A percentile compares a stretch with the other conserved stretches of the same genome.
phyloP scores from a whole-genome alignment of 2,797 vertebrate genomes.

The Trematocara caparti region DNA sequence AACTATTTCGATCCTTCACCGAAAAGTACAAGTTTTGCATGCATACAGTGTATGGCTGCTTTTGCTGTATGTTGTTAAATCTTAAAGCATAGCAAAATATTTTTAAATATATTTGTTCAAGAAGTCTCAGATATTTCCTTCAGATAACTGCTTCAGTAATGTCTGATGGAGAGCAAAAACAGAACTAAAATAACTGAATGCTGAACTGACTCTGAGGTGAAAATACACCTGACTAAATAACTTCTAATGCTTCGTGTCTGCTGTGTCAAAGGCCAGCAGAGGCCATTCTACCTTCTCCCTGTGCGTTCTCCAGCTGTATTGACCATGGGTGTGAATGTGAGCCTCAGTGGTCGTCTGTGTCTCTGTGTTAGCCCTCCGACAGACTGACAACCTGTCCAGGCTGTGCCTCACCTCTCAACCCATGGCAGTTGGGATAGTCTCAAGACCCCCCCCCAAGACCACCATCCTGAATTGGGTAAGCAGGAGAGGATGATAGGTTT shows the following conservation, averaged over 20 bases:
- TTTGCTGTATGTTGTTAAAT: not conserved
- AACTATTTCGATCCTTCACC: not conserved
- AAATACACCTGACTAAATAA: not conserved
- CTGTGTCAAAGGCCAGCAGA: not conserved
- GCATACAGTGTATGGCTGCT: not conserved
- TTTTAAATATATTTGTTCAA: not conserved
- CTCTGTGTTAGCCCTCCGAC: not conserved
- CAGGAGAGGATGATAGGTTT: not conserved
- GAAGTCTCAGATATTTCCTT: not conserved
- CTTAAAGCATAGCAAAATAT: not conserved
- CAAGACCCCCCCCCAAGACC: not conserved
- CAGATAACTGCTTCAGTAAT: not conserved
- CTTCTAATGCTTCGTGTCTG: not conserved
- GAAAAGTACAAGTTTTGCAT: not conserved
- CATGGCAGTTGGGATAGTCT: not conserved
- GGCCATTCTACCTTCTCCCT: not conserved
- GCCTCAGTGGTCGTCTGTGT: not conserved
- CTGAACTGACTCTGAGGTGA: not conserved
- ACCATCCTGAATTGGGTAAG: not conserved
- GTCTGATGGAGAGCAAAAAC: not conserved
- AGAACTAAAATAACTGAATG: not conserved
- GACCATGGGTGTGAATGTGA: not conserved
- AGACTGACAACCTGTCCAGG: not conserved
- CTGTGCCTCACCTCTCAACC: not conserved
- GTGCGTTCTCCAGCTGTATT: not conserved